Base-by-base conservation (phyloP, 1,140 invertebrate species). In the Planococcus citri region DNA sequence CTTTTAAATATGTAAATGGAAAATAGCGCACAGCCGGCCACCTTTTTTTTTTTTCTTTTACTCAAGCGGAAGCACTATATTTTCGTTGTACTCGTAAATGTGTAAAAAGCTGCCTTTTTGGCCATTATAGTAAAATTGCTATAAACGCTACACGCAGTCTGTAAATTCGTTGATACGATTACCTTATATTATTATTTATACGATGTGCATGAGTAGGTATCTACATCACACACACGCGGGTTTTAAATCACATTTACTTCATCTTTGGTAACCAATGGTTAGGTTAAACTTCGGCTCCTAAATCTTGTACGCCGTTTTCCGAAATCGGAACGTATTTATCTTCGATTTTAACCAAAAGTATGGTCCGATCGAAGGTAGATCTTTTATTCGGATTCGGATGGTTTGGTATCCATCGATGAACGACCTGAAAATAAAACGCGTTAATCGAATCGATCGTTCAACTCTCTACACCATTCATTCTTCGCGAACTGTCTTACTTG, bases 281-380 rank as follows among this genome's bases (percentile, higher is more conserved):
- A 72, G 1, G 38, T 72, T 22, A 72, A 17, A 72, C 87, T 77
- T 89, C 88, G 67, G 87, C 86, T 20, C 87, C 87, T 27, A 89
- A 78, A 77, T 92, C 88, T 72, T 88, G 84, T 9, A 95, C 87
- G 61, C 92, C 93, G 76, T 85, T 84, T 78, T 96, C 93, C 0
- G 91, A 91, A 70, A 97, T 92, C 20, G 94, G 94, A 69, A 97
- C 93, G 79, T 87, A 96, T 73, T 88, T 90, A 74, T 96, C 92
- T 4, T 92, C 91, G 68, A 96, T 91, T 78, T 94, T 89, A 0
- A 97, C 84, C n/a, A 97, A 83, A 1, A 95, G 79, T 41, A 97
- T 93, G 21, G 88, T 91, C 73, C 92, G 88, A 77, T 94, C 92
- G 0, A 95, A 87, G 76, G 95, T 91, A 14, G 92, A 95, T 6